Base-by-base conservation (phyloP, 1,140 invertebrate species). In the Anoplophora glabripennis region DNA sequence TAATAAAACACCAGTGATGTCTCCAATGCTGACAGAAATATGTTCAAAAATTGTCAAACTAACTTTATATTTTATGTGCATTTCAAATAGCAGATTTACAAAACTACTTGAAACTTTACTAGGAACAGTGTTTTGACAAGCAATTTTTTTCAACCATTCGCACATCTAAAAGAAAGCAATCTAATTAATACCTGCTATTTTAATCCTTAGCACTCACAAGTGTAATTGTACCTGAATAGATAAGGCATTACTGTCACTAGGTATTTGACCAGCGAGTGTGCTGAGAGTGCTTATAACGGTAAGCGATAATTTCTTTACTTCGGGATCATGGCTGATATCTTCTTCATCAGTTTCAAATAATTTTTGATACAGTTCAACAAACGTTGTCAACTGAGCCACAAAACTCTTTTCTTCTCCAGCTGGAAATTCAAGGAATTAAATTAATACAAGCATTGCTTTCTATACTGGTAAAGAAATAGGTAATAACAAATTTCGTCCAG, bases 221-320 rank as follows among this genome's bases (percentile, higher is more conserved):
- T n/a, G n/a, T n/a, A n/a, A n/a, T n/a, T n/a, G n/a, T 57, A 71
- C 67, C 63, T 68, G 59, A 45, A 60, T 34, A 11, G 62, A 62
- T 42, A 65, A 54, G 34, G 60, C 59, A 61, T 72, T 66, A 40
- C 14, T 66, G 17, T 71, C 59, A 33, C 70, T 74, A 15, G 74
- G 74, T 35, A 80, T 71, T 62, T 78, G 75, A 57, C 70, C 51
- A 4, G 73, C 57, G 0, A 81, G 59, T 44, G 73, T 62, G 8
- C 69, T 67, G 37, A 81, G 61, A 12, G 67, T 78, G 41, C 76
- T 76, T 41, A 81, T 65, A 8, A 81, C 52, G n/a, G 76, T 59
- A 5, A 71, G 2, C 1, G 75, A 68, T 51, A 79, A 64, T 67
- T 76, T 79, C 53, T 70, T 72, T n/a, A 59, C 53, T 54, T 77